Evolutionary conservation across 2,888 invertebrate species (phyloP).

Genomic region (Papilio demoleus): DNA sequence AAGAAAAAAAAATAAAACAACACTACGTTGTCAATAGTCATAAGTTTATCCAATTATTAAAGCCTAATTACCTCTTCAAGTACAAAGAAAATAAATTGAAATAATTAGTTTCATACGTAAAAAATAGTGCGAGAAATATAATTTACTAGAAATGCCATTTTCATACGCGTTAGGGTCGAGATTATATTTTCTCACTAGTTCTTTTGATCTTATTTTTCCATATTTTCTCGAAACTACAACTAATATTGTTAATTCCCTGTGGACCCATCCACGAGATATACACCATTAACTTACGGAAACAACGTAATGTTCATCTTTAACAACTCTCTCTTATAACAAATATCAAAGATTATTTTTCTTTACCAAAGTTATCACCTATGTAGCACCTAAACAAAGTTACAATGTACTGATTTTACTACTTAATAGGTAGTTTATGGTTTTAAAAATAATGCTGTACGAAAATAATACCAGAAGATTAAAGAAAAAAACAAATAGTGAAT

Average conservation of each 20-base stretch:
- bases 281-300: slow-evolving; percentile 15
- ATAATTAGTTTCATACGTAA: no score
- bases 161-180: background rate
- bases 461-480: no score
- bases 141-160: background rate
- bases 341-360: background rate
- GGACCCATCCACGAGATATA: slow-evolving; percentile 25
- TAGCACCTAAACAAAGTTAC: background rate
- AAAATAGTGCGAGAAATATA: background rate
- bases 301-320: slow-evolving; percentile 11
- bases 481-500: no score
- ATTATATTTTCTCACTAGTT: slow-evolving; percentile 5
- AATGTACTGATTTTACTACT: no score
- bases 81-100: no score
- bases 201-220: slow-evolving; percentile 19
- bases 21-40: no score
- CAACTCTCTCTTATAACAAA: slow-evolving; percentile 1
- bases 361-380: background rate
- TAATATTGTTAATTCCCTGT: slow-evolving; percentile 27
- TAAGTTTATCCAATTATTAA: no score
- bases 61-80: no score
- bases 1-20: no score
- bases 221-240: slow-evolving; percentile 21
- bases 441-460: no score
- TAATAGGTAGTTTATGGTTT: no score